Conservation (phyloP, 2,797 vertebrate species). For the Neomorphus geoffroyi region DNA sequence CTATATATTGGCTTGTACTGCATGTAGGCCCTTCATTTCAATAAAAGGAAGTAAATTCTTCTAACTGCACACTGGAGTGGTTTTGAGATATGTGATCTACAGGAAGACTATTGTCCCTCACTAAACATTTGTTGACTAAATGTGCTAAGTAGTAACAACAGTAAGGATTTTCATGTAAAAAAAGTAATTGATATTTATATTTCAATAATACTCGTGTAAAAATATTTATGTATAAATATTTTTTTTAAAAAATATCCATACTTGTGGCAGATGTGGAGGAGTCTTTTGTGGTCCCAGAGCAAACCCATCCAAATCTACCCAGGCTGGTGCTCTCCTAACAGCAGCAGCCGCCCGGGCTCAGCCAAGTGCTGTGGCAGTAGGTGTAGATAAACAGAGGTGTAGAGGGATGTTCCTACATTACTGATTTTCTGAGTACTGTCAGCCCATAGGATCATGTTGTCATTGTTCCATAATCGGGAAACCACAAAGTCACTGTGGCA, state of each 20-base stretch:
- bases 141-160: background rate
- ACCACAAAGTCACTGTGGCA: background rate
- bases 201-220: background rate
- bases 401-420: background rate
- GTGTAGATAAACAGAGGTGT: background rate
- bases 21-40: background rate
- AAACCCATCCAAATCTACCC: background rate
- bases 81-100: background rate
- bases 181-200: background rate
- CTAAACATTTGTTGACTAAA: background rate
- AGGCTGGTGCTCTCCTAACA: background rate
- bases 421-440: background rate
- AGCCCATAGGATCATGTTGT: background rate
- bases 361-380: fast-evolving
- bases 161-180: background rate
- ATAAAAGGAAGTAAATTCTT: background rate
- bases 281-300: background rate
- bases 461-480: background rate
- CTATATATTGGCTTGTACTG: background rate
- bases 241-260: too few species aligned
- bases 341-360: background rate
- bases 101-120: background rate
- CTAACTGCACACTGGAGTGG: background rate
- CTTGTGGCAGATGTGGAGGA: background rate
- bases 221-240: too few species aligned